Percentiles rank a stretch among this genome's conserved stretches.
phyloP scores from a whole-genome alignment of 2,888 invertebrate genomes.

The Sialis fuliginosa region DNA sequence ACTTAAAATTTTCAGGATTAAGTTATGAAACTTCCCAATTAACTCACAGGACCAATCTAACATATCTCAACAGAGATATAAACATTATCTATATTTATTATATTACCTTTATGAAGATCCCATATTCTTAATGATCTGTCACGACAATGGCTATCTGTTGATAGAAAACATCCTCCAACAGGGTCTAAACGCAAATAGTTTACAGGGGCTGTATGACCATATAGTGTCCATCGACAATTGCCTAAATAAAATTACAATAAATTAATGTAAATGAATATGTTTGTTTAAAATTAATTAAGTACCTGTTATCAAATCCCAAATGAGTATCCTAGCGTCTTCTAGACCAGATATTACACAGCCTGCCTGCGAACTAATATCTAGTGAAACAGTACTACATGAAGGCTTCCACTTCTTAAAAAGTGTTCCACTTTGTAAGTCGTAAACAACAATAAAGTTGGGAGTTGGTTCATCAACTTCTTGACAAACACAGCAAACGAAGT shows the following conservation, averaged over 20 bases:
- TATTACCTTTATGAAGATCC: slow-evolving; percentile 61
- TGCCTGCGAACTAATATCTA: slow-evolving; percentile 69
- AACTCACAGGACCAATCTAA: no score
- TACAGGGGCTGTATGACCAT: slow-evolving; percentile 64
- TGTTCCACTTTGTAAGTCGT: slow-evolving; percentile 78
- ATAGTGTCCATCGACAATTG: slow-evolving; percentile 57
- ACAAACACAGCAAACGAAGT: slow-evolving; percentile 52
- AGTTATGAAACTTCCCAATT: no score
- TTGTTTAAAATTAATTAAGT: background rate
- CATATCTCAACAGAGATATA: no score
- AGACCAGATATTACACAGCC: slow-evolving; percentile 71
- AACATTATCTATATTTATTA: background rate
- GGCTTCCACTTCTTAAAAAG: slow-evolving; percentile 87
- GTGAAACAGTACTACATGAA: slow-evolving; percentile 62
- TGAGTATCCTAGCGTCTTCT: slow-evolving; percentile 63
- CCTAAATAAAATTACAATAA: slow-evolving; percentile 28
- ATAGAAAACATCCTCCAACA: slow-evolving; percentile 52
- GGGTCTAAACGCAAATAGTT: slow-evolving; percentile 55
- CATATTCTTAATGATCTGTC: slow-evolving; percentile 65
- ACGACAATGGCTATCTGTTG: slow-evolving; percentile 49
- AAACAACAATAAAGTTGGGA: slow-evolving; percentile 79
- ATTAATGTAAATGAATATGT: slow-evolving; percentile 1
- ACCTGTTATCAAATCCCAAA: slow-evolving; percentile 78
- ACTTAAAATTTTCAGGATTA: no score
- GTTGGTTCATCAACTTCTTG: slow-evolving; percentile 57